Conservation (phyloP, 2,888 invertebrate species). For the Clitarchus hookeri region DNA sequence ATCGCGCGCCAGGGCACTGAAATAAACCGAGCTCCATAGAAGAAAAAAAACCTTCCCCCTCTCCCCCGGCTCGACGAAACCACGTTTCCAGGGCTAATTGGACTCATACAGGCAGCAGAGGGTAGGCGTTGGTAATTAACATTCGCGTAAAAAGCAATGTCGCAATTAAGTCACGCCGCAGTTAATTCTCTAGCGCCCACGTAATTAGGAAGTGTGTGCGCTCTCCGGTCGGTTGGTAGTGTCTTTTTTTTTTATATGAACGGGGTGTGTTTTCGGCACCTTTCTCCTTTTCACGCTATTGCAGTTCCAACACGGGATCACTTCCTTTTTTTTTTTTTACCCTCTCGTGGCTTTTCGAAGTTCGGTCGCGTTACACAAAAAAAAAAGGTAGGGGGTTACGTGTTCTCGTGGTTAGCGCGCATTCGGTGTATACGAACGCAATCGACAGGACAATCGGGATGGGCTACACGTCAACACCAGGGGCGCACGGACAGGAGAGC, state of each 20-base stretch:
- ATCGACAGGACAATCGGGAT: not conserved
- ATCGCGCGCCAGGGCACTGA: too few species aligned
- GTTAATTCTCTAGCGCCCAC: not conserved
- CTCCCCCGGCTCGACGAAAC: too few species aligned
- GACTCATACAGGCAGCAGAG: not conserved
- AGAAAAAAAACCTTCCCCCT: too few species aligned
- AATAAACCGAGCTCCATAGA: too few species aligned
- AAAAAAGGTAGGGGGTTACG: not conserved
- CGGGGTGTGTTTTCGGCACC: not conserved
- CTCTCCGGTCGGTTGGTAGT: not conserved
- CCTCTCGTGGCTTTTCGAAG: not conserved
- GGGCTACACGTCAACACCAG: not conserved
- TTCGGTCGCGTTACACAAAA: not conserved
- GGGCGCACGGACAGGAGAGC: not conserved
- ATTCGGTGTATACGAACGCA: not conserved
- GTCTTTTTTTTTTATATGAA: not conserved
- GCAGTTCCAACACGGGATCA: too few species aligned
- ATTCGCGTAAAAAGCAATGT: not conserved
- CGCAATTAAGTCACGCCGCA: constrained; percentile 7
- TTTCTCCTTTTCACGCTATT: not conserved
- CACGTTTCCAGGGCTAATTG: not conserved
- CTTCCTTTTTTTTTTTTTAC: not conserved
- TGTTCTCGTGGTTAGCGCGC: not conserved
- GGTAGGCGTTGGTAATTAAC: not conserved
- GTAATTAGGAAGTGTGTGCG: not conserved